Evolutionary conservation across 1,140 invertebrate genomes (phyloP), one percentile per base, ranked within the genome.

Genomic region (Trichoplusia ni): DNA sequence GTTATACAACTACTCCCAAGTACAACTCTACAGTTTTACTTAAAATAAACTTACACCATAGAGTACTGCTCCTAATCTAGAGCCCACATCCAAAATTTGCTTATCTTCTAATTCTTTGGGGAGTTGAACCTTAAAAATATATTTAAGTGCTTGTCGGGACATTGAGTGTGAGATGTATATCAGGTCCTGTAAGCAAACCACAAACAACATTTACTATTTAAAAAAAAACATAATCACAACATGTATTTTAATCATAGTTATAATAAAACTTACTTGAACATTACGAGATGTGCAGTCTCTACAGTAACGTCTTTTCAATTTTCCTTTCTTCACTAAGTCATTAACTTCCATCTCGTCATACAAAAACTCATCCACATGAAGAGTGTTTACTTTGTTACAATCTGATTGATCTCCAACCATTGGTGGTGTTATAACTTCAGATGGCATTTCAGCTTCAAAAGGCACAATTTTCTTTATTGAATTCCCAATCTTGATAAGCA

Each of bases 341-440:
- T 94, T 92, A n/a, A 95, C 79, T 63, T 92, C 89, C 6, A 93
- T 91, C 69, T 95, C 93, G 77, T 93, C 92, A 89, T 94, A 95
- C 1, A 95, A 84, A 81, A 96, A 96, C 18, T 92, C 94, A 90
- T 96, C 95, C 2, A 95, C 86, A 82, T 95, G 93, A 1, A 92
- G 83, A n/a, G 94, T 94, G 68, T 92, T 91, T 4, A 78, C 67
- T 40, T 90, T 73, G 56, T 91, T 82, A 68, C 93, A 94, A 73
- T 94, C 93, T 38, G 93, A 85, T 86, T 94, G 93, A 89, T 94
- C 77, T 58, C 93, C 92, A 58, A 87, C 71, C 37, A 74, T 85
- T 25, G 93, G 93, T 51, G 84, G 75, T 19, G 74, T 67, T 59
- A 94, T 93, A 13, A 81, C 89, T 79, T 95, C 94, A 29, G 93